These are phyloP conservation scores for Ginglymostoma cirratum DNA, from an alignment of 2,113 vertebrate species.

Conservation along the genomic window DNA sequence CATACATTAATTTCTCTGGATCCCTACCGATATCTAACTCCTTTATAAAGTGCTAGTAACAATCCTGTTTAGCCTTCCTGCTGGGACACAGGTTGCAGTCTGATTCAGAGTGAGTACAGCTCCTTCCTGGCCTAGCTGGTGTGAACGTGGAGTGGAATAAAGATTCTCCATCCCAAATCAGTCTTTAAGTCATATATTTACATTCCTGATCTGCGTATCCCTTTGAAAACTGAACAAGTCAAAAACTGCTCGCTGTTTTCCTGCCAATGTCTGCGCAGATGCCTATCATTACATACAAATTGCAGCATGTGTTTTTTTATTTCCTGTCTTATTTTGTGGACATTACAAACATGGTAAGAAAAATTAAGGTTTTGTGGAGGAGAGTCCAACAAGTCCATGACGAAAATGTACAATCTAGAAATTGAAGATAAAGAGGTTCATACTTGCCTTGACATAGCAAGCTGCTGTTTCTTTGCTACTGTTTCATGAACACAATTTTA, in stretches of 20 bases:
- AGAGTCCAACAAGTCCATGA: background rate
- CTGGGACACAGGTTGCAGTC: background rate
- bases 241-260: background rate
- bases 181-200: background rate
- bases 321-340: background rate
- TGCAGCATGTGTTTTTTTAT: background rate
- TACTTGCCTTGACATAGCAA: background rate
- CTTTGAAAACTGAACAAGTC: background rate
- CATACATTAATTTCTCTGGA: no score
- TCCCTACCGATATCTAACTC: background rate
- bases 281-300: background rate
- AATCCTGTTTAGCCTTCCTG: background rate
- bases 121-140: background rate
- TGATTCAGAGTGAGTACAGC: background rate
- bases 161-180: background rate
- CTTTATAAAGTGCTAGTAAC: background rate
- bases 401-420: background rate
- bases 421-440: background rate
- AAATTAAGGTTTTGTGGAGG: background rate
- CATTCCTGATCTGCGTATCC: background rate
- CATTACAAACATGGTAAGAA: background rate
- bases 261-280: background rate
- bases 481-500: background rate
- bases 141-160: background rate
- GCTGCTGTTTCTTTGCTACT: background rate